Evolutionary conservation across 2,888 invertebrate species (phyloP), one percentile per base, ranked within the genome.

Genomic region (Dasypolia templi): DNA sequence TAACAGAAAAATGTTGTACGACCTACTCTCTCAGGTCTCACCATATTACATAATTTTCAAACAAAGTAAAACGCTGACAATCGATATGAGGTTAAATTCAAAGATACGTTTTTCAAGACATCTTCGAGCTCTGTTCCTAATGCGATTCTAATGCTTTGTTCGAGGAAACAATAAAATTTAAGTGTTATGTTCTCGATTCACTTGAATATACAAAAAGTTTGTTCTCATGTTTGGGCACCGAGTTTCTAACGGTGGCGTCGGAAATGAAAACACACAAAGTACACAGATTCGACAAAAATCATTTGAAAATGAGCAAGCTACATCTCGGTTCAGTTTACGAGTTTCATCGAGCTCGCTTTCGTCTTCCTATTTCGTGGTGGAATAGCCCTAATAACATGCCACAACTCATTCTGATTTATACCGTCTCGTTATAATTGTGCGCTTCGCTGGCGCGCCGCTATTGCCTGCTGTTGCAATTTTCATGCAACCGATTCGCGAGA

Each of bases 381-480:
- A 93, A 93, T 93, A 93, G 93, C 94, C 94, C 95, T 96, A 96
- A 96, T 96, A 96, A 95, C 95, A 94, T 93, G 95, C 96, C 96
- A 95, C 96, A 95, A 95, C 94, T 96, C 96, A 95, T 95, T 94
- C 95, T 96, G 96, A 96, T 96, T 96, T 96, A 96, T 96, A 92
- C 94, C 92, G 91, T 93, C 96, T 96, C 95, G 95, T 96, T 96
- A 96, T 95, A 96, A 95, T 95, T 95, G 96, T 93, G 92, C 95
- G 96, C 95, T 94, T 92, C 93, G 95, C 91, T 95, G 95, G 93
- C 93, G 93, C 91, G 90, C 92, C 90, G 92, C 92, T 93, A 93
- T 93, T 91, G 93, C 93, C 93, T 90, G 93, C 94, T 94, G 94
- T 94, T 95, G 95, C 95, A 95, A 95, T 95, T 94, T 94, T 94